A percentile compares a stretch with the other conserved stretches of the same genome.
These are phyloP conservation scores for Lepus townsendii DNA, from an alignment of 2,797 vertebrate species.

Conservation along the genomic window DNA sequence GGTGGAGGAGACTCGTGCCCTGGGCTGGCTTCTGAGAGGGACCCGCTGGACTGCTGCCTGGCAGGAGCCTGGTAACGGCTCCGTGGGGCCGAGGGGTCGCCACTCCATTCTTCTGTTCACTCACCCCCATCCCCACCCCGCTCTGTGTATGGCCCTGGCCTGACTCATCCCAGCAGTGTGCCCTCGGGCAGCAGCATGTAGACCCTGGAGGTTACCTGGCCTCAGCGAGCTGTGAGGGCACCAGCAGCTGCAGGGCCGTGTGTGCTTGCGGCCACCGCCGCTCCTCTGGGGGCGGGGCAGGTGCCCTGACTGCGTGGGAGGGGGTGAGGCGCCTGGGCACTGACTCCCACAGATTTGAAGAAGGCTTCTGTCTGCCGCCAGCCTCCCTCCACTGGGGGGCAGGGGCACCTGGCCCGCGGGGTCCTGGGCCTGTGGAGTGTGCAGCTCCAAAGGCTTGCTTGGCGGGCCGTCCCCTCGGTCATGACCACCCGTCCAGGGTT, in stretches of 20 bases:
- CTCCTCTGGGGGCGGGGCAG: not conserved
- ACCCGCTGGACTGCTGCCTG: not conserved
- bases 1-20: not conserved
- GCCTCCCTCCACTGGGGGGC: not conserved
- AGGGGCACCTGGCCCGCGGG: no score
- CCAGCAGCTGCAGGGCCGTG: not conserved
- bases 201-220: no score
- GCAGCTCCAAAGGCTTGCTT: accelerated
- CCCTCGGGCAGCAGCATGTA: not conserved
- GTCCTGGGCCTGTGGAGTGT: not conserved
- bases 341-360: not conserved
- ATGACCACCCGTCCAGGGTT: not conserved
- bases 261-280: not conserved
- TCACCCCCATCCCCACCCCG: not conserved
- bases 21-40: not conserved
- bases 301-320: not conserved
- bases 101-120: not conserved
- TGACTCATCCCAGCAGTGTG: accelerated
- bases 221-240: no score
- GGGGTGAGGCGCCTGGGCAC: accelerated
- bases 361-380: not conserved
- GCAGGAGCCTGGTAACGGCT: accelerated
- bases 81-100: not conserved
- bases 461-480: no score
- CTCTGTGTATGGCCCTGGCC: no score